Conservation (phyloP, 37 sponge, comb jelly and placozoan genomes). For the Dysidea cf. avara region DNA sequence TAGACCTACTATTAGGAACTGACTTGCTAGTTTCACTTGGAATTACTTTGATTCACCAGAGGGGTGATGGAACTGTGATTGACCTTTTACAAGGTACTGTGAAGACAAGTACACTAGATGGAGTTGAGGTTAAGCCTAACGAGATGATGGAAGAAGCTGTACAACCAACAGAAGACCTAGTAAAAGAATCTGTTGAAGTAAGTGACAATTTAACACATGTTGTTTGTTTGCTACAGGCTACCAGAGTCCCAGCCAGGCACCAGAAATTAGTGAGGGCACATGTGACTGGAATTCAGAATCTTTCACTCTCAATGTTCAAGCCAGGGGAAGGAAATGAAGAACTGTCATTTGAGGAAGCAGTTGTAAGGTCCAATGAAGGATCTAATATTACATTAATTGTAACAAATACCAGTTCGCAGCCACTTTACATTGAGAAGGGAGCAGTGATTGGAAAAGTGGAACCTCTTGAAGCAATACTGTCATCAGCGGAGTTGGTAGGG, state of each 20-base stretch:
- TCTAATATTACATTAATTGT: not conserved
- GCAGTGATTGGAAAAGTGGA: not conserved
- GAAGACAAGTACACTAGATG: too few species aligned
- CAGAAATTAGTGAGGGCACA: conserved; percentile 8
- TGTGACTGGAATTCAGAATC: not conserved
- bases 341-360: conserved; percentile 10
- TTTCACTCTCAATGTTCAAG: not conserved
- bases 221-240: conserved; percentile 3
- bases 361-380: not conserved
- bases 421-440: not conserved
- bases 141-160: too few species aligned
- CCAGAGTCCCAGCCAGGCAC: conserved; percentile 14
- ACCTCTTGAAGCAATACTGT: too few species aligned
- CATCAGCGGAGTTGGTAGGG: too few species aligned
- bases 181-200: too few species aligned
- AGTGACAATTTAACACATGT: too few species aligned
- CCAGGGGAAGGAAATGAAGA: conserved; percentile 2
- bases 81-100: not conserved
- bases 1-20: conserved; percentile 39
- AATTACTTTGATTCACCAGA: conserved; percentile 7
- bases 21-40: conserved; percentile 42
- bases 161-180: too few species aligned
- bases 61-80: not conserved
- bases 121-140: too few species aligned
- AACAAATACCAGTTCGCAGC: not conserved